These are phyloP conservation scores for Heterodera filipjevi DNA, from an alignment of 2,888 invertebrate genomes.

Conservation along the genomic window DNA sequence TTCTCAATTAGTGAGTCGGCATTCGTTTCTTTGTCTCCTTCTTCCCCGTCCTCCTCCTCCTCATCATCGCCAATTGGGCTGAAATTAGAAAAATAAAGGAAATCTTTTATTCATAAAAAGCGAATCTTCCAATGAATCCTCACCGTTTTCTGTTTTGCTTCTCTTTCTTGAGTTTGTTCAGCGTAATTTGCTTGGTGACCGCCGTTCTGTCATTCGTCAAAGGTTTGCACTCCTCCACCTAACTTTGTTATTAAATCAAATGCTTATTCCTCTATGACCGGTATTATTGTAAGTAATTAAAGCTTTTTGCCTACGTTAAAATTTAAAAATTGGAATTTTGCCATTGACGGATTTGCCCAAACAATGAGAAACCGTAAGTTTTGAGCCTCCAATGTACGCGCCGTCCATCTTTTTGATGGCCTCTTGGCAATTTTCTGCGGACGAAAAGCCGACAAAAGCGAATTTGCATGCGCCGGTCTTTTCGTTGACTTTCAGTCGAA, in stretches of 20 bases:
- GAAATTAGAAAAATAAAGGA: not conserved
- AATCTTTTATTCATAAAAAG: too few species aligned
- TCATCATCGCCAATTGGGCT: constrained; percentile 47
- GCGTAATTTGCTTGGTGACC: constrained; percentile 11
- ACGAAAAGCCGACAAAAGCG: constrained; percentile 88
- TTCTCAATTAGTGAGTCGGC: constrained; percentile 39
- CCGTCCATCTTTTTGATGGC: constrained; percentile 82
- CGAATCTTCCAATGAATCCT: too few species aligned
- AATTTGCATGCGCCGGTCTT: constrained; percentile 89
- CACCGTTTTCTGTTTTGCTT: not conserved
- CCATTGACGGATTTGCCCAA: not conserved
- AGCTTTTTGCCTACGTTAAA: not conserved
- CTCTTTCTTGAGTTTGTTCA: constrained; percentile 16
- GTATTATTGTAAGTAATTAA: constrained; percentile 1
- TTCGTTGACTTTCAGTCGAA: constrained; percentile 86
- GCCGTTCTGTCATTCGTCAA: constrained; percentile 58
- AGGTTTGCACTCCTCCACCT: constrained; percentile 72
- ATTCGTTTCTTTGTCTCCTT: constrained; percentile 32
- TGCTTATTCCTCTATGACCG: too few species aligned
- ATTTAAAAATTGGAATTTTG: constrained; percentile 16
- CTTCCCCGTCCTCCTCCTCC: constrained; percentile 61
- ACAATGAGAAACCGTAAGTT: constrained; percentile 72
- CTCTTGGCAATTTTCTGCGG: constrained; percentile 77
- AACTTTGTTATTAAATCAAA: constrained; percentile 20
- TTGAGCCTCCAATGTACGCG: constrained; percentile 81